These are phyloP conservation scores for Tinea pellionella DNA, from an alignment of 2,888 invertebrate genomes.

Conservation along the genomic window DNA sequence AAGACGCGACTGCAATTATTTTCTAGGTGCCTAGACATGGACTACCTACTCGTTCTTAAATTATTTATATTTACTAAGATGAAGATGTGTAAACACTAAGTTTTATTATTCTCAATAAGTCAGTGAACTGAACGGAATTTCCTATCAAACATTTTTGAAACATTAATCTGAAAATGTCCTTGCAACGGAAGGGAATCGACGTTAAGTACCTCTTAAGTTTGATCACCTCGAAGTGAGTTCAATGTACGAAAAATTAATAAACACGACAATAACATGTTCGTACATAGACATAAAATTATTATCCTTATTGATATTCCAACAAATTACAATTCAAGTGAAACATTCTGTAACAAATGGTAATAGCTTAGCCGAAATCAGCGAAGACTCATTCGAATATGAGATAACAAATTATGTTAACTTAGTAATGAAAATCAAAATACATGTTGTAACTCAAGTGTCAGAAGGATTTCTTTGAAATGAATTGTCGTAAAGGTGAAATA, in stretches of 20 bases:
- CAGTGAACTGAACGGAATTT: too few species aligned
- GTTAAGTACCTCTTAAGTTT: constrained; percentile 22
- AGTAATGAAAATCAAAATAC: not conserved
- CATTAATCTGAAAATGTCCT: not conserved
- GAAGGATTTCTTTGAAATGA: constrained; percentile 23
- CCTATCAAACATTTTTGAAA: too few species aligned
- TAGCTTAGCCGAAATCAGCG: too few species aligned
- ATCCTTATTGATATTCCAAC: not conserved
- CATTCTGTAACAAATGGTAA: not conserved
- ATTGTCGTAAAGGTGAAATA: constrained; percentile 42
- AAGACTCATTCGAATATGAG: too few species aligned
- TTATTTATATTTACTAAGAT: too few species aligned
- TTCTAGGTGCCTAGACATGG: too few species aligned
- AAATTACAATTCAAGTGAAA: not conserved
- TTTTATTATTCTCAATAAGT: too few species aligned
- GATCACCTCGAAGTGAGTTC: constrained; percentile 33
- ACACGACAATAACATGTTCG: constrained; percentile 8
- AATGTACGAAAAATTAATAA: constrained; percentile 22
- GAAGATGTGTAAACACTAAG: too few species aligned
- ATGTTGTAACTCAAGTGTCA: not conserved
- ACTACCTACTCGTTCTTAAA: too few species aligned
- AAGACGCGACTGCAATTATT: not conserved
- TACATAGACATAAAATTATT: not conserved
- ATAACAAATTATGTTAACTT: not conserved
- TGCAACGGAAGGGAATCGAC: not conserved